A percentile compares a stretch with the other conserved stretches of the same genome.
Conservation (phyloP, 2,888 invertebrate species). For the Gordius sp. region DNA sequence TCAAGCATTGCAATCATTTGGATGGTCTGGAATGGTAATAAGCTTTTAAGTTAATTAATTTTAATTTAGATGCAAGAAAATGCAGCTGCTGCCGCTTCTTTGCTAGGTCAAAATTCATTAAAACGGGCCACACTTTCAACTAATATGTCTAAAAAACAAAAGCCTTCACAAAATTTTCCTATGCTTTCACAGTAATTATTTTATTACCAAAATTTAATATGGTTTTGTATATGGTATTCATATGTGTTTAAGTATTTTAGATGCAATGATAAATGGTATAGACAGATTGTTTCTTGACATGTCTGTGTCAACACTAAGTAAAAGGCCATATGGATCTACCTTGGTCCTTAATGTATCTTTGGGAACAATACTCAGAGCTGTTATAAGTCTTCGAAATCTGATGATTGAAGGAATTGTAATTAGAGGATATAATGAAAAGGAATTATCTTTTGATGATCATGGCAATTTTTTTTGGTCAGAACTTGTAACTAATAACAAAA, state of each 20-base stretch:
- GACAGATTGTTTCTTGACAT: conserved; percentile 9
- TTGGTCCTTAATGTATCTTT: not conserved
- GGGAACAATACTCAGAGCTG: not conserved
- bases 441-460: too few species aligned
- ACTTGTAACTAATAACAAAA: too few species aligned
- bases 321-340: not conserved
- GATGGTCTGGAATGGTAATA: not conserved
- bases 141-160: not conserved
- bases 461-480: too few species aligned
- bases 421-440: conserved; percentile 18
- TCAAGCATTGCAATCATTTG: not conserved
- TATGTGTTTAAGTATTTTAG: not conserved
- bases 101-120: not conserved
- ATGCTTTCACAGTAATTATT: conserved; percentile 1
- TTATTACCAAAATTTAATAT: not conserved
- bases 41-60: not conserved
- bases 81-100: not conserved
- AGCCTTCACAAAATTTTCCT: not conserved
- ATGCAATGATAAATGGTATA: not conserved
- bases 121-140: not conserved
- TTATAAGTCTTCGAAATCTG: not conserved
- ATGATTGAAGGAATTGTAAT: conserved; percentile 1
- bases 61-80: not conserved
- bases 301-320: not conserved
- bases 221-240: not conserved